Percentiles rank a stretch among this genome's conserved stretches.
These are phyloP conservation scores for Campylorhamphus procurvoides DNA, from an alignment of 2,113 vertebrate genomes.

Conservation along the genomic window DNA sequence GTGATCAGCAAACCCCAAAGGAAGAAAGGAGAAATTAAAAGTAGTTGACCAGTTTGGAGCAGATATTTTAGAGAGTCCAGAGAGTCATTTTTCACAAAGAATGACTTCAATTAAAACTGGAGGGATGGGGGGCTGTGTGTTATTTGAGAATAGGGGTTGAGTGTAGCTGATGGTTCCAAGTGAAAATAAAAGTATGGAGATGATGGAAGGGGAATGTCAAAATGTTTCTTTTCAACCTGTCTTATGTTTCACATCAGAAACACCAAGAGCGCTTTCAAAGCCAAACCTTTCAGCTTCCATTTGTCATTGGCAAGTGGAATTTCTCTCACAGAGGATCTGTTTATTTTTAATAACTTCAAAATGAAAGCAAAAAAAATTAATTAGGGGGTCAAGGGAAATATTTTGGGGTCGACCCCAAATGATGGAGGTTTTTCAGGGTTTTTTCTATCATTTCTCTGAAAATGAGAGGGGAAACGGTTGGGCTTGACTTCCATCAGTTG, in stretches of 20 bases:
- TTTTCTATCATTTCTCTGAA: background rate
- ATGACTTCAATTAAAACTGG: background rate
- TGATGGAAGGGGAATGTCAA: constrained; percentile 53
- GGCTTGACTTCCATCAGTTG: background rate
- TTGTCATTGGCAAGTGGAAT: background rate
- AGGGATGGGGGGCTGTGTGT: background rate
- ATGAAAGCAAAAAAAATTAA: background rate
- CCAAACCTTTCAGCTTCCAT: constrained; percentile 21
- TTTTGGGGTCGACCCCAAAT: background rate
- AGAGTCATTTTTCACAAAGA: background rate
- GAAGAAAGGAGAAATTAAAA: background rate
- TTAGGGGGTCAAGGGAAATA: background rate
- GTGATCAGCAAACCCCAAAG: background rate
- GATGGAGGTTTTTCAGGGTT: fast-evolving
- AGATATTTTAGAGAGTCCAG: background rate
- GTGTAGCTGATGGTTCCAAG: background rate
- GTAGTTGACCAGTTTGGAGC: background rate
- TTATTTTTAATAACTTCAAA: background rate
- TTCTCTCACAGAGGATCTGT: background rate
- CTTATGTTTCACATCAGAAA: constrained; percentile 36
- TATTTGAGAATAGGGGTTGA: background rate
- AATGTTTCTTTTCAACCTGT: constrained; percentile 42
- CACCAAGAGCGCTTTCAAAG: constrained; percentile 20
- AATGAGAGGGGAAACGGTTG: background rate
- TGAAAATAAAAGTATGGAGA: background rate